Base-by-base conservation (phyloP, 2,888 invertebrate species). In the Cerastis rubricosa region DNA sequence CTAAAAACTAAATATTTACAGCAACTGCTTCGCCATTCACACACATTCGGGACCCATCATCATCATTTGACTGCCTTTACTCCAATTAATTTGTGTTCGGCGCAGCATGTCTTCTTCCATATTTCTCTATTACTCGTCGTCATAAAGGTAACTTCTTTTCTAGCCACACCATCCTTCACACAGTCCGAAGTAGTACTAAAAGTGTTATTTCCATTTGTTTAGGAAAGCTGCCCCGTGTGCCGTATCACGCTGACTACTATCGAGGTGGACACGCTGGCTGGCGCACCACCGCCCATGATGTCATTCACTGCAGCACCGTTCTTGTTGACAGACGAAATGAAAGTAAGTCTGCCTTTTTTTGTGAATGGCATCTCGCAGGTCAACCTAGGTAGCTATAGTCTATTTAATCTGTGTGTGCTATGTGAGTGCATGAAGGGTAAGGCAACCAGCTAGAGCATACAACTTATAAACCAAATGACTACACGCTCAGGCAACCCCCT, bases 171-270 rank as follows among this genome's bases (percentile, higher is more conserved):
- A 59, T 59, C 17, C 14, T 57, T 17, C 25, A 29, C 17, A 12
- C 17, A 29, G 19, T 29, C n/a, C 17, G 8, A 14, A 40, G 35
- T n/a, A 57, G 47, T 57, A 79, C n/a, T 29, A 54, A 72, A 43
- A 45, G 14, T 64, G 35, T 25, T 43, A 59, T 59, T 35, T 74
- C n/a, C 6, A n/a, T 70, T 11, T 85, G 29, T 71, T 12, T 91
- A 98, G 98, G 98, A 98, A 84, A 97, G 97, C 17, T 99, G 99
- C 89, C 99, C 99, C 0, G 98, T 99, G 3, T 99, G 99, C 88
- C 98, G 99, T 1, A 61, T 80, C 59, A 54, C 43, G 22, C 43
- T 99, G 25, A 96, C 96, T 66, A 98, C 96, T 68, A 98, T 97
- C 90, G 98, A 98, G 86, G 97, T 98, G 54, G 97, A 97, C 0